Percentiles rank a stretch among this genome's conserved stretches.
These are phyloP conservation scores for Clupea harengus DNA, from an alignment of 2,113 vertebrate genomes.

Conservation along the genomic window DNA sequence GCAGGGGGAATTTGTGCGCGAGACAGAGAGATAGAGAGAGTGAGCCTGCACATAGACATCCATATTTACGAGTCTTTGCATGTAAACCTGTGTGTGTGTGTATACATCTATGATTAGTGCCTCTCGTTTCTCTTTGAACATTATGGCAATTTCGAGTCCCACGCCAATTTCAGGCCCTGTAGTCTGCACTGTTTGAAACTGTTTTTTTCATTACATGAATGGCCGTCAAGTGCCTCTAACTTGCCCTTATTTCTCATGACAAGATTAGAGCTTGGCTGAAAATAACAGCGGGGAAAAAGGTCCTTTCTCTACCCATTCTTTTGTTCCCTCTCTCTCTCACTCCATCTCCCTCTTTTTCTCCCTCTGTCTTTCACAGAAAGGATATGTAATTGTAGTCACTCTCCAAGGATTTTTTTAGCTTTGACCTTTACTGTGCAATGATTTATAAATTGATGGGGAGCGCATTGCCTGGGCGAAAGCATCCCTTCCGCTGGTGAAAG, in stretches of 20 bases:
- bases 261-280: constrained; percentile 80
- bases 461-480: constrained; percentile 67
- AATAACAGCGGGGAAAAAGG: constrained; percentile 77
- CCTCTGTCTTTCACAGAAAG: constrained; percentile 76
- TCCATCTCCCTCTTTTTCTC: constrained; percentile 35
- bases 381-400: constrained; percentile 84
- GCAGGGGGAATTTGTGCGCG: constrained; percentile 7
- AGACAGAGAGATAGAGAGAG: not conserved
- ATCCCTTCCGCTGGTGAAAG: constrained; percentile 34
- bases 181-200: not conserved
- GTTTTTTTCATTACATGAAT: constrained; percentile 61
- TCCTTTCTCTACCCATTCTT: constrained; percentile 64
- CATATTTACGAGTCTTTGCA: constrained; percentile 6
- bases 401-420: constrained; percentile 67
- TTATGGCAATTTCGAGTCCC: constrained; percentile 46
- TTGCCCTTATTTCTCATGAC: constrained; percentile 73
- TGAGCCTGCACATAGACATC: not conserved
- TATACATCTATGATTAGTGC: not conserved
- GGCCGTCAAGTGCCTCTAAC: constrained; percentile 67
- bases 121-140: constrained; percentile 42
- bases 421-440: constrained; percentile 78
- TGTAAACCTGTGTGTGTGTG: not conserved
- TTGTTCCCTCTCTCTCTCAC: constrained; percentile 49
- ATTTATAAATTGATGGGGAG: constrained; percentile 75
- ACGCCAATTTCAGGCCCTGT: constrained; percentile 50